Evolutionary conservation across 2,888 invertebrate species (phyloP).

Genomic region (Limnephilus marmoratus): DNA sequence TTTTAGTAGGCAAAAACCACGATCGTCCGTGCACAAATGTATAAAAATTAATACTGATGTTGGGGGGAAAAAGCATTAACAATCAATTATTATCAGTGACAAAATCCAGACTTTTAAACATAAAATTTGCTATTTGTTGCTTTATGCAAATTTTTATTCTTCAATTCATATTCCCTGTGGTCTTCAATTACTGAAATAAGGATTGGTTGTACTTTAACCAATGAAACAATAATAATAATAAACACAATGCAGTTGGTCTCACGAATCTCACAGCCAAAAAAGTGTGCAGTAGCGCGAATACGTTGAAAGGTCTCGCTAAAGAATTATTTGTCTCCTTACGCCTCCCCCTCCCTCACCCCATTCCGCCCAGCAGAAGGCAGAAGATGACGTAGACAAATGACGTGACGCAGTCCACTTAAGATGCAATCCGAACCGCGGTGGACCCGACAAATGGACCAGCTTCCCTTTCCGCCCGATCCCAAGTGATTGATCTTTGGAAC

Average conservation of each 20-base stretch:
- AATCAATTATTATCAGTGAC: too few species aligned
- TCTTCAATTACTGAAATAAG: background rate
- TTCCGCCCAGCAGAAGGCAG: background rate
- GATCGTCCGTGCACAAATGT: too few species aligned
- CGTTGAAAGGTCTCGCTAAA: constrained; percentile 5
- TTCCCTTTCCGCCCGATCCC: constrained; percentile 47
- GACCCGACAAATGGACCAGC: constrained; percentile 64
- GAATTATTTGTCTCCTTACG: constrained; percentile 51
- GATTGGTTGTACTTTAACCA: background rate
- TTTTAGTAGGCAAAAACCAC: too few species aligned
- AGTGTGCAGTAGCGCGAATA: background rate
- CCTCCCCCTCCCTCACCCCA: constrained; percentile 11
- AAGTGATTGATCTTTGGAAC: constrained; percentile 42
- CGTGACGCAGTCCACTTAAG: constrained; percentile 62
- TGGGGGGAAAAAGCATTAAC: too few species aligned
- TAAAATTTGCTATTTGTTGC: too few species aligned
- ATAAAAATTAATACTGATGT: too few species aligned
- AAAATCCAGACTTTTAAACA: too few species aligned
- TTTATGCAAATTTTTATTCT: too few species aligned
- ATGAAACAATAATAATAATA: background rate
- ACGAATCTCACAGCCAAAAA: background rate
- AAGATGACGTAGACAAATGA: constrained; percentile 66
- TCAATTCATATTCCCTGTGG: too few species aligned
- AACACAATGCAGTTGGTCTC: background rate
- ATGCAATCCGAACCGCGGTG: constrained; percentile 63